Evolutionary conservation across 2,888 invertebrate species (phyloP).

Genomic region (Leptura quadrifasciata): DNA sequence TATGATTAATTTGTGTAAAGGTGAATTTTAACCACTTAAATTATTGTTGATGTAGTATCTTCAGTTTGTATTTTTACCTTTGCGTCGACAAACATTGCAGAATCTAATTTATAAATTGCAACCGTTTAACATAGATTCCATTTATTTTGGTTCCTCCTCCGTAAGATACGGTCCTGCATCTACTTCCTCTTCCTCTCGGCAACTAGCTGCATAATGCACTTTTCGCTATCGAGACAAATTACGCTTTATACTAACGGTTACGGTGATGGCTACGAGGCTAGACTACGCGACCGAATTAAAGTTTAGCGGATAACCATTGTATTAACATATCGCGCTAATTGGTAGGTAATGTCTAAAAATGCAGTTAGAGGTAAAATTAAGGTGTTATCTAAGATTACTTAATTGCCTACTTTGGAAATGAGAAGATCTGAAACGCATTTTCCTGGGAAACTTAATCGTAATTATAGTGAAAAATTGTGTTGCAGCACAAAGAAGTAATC

Average conservation of each 20-base stretch:
- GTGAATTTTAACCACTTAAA: no score
- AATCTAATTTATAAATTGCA: no score
- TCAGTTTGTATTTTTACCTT: no score
- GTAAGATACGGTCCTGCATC: background rate
- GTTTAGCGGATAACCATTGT: constrained; percentile 1
- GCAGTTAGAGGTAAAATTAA: background rate
- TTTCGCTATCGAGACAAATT: constrained; percentile 3
- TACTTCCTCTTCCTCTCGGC: background rate
- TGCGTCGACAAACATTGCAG: no score
- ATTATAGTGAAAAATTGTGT: no score
- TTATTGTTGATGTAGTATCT: no score
- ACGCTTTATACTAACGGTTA: constrained; percentile 4
- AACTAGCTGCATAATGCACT: constrained; percentile 1
- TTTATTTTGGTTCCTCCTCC: no score
- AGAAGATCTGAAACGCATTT: background rate
- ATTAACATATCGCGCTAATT: background rate
- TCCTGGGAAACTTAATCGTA: no score
- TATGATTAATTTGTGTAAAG: no score
- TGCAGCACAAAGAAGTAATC: no score
- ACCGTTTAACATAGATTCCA: no score
- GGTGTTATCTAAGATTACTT: background rate
- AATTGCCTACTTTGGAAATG: background rate
- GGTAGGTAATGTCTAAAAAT: constrained; percentile 3
- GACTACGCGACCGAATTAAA: background rate
- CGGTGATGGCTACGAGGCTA: background rate